phyloP scores from a whole-genome alignment of 2,797 vertebrate species.

The Synaphobranchus kaupii region DNA sequence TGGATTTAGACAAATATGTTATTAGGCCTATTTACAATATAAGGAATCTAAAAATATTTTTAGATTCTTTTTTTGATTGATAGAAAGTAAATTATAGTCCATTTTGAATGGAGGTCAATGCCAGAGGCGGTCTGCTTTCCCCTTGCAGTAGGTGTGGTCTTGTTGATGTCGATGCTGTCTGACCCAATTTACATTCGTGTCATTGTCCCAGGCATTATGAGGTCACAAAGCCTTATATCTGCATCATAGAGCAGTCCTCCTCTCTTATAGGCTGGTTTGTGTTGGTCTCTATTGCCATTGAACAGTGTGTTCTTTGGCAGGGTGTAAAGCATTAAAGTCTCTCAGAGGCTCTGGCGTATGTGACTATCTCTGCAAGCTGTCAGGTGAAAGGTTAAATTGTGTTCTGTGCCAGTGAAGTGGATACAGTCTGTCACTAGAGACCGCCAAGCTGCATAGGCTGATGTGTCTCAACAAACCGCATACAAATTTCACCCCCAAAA shows the following conservation, averaged over 20 bases:
- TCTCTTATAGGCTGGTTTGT: background rate
- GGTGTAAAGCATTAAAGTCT: background rate
- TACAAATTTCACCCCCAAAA: background rate
- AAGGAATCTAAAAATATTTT: no score
- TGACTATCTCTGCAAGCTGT: background rate
- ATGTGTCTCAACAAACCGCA: background rate
- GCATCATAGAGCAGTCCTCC: background rate
- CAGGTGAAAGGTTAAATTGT: background rate
- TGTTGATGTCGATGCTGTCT: no score
- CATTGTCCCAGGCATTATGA: background rate
- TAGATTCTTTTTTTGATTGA: no score
- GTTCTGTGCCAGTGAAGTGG: background rate
- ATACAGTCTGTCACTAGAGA: background rate
- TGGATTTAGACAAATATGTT: no score
- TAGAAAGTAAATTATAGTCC: no score
- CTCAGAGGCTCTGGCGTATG: background rate
- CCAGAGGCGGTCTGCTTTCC: no score
- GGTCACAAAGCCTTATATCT: background rate
- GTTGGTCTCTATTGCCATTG: background rate
- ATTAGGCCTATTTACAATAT: no score
- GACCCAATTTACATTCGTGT: background rate
- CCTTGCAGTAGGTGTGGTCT: no score
- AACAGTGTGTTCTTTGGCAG: background rate
- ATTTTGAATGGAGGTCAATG: no score
- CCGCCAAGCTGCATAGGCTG: background rate